A percentile compares a stretch with the other conserved stretches of the same genome.
Evolutionary conservation across 2,888 invertebrate species (phyloP).

Genomic region (Apocheima hispidaria): DNA sequence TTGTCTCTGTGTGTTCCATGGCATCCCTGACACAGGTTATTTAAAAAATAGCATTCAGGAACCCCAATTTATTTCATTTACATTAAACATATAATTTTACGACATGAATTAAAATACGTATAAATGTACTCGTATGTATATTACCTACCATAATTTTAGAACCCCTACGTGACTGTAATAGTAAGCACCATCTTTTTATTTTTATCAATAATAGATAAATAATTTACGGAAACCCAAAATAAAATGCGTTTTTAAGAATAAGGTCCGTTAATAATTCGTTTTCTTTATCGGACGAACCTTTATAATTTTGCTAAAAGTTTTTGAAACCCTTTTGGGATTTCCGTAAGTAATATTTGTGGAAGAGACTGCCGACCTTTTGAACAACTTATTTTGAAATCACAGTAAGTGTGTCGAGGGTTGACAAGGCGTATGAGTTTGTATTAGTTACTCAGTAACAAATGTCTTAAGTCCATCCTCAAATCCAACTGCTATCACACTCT

Average conservation of each 20-base stretch:
- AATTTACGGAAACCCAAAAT: constrained; percentile 20
- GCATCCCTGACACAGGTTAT: no score
- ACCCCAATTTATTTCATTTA: constrained; percentile 2
- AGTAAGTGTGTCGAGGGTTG: no score
- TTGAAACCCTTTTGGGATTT: no score
- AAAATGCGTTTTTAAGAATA: constrained; percentile 19
- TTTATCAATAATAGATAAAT: constrained; percentile 21
- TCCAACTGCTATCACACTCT: no score
- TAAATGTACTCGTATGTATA: not conserved
- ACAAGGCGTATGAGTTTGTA: no score
- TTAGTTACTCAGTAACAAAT: no score
- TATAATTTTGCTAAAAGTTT: not conserved
- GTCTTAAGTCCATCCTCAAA: no score
- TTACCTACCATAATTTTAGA: constrained; percentile 12
- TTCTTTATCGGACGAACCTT: constrained; percentile 3
- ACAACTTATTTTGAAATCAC: no score
- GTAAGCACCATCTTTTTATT: constrained; percentile 3
- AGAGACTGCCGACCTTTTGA: not conserved
- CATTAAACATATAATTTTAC: constrained; percentile 9
- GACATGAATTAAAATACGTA: constrained; percentile 16
- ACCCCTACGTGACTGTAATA: constrained; percentile 18
- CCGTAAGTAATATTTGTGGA: no score
- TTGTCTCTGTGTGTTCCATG: no score
- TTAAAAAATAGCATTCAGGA: no score
- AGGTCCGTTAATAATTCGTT: constrained; percentile 10